Conservation (phyloP, 2,797 vertebrate species). For the Amblyraja radiata region DNA sequence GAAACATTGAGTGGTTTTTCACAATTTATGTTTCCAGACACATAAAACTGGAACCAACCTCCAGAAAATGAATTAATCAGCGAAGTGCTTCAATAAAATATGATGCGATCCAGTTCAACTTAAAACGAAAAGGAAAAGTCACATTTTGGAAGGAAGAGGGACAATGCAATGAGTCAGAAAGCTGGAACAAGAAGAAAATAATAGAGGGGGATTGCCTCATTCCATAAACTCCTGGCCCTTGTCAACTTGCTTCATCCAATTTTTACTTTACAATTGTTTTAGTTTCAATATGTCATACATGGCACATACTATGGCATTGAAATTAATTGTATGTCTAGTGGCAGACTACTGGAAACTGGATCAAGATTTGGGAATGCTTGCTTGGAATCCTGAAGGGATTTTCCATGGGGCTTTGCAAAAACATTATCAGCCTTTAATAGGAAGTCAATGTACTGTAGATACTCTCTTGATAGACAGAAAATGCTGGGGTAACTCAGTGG, state of each 20-base stretch:
- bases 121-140: not conserved
- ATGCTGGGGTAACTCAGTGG: too few relatives aligned
- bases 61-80: not conserved
- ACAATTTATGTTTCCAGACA: constrained; percentile 21
- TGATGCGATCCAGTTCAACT: not conserved
- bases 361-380: not conserved
- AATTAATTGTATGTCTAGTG: not conserved
- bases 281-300: not conserved
- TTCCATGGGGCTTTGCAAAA: not conserved
- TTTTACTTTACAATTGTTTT: constrained; percentile 10
- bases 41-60: not conserved
- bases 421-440: not conserved
- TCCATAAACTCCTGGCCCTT: not conserved
- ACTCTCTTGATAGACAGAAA: too few relatives aligned
- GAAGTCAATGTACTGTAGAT: not conserved
- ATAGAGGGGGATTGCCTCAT: not conserved
- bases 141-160: not conserved
- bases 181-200: not conserved
- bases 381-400: not conserved
- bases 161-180: not conserved
- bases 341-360: not conserved
- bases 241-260: not conserved
- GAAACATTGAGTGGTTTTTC: not conserved
- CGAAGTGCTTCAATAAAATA: not conserved
- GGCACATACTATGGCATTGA: not conserved